Base-by-base conservation (phyloP, 1,140 invertebrate genomes). In the Rhopalosiphum padi region DNA sequence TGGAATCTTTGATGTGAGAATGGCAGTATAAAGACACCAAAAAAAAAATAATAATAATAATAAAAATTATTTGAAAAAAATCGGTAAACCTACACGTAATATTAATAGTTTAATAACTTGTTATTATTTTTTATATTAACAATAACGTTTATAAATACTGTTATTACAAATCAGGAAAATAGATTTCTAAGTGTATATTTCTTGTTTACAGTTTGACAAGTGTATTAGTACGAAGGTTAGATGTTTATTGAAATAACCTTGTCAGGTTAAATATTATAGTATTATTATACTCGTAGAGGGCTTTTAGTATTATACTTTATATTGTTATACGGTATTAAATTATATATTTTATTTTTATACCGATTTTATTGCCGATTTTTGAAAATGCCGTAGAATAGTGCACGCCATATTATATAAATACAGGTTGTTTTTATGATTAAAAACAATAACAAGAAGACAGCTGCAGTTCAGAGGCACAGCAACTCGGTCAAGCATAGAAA, bases 371-470 rank as follows among this genome's bases (percentile, higher is more conserved):
- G 60, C n/a, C 15, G 30, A n/a, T 77, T 77, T 77, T n/a, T 23
- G 60, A 77, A 77, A 77, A 77, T 18, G 30, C 23, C 4, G 30
- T 77, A 77, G 11, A n/a, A 77, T 23, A 77, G n/a, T 18, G 4
- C 30, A 77, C n/a, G 18, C 30, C 18, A 77, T 68, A 68, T 60
- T 18, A 18, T 35, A 77, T 18, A 77, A 77, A 77, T 77, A 77
- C n/a, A n/a, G n/a, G 15, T n/a, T 77, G 60, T 77, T n/a, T n/a
- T 77, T 77, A 77, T 77, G 60, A 77, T 77, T n/a, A n/a, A 77
- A 77, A 77, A 35, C 60, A n/a, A n/a, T 68, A 68, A n/a, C 11
- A n/a, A 77, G 60, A 85, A 41, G 22, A 41, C 83, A 41, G 37
- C 22, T 41, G 41, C 83, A 85, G 23, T 85, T 9, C 60, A 35